Conservation (phyloP, 1,140 invertebrate genomes). For the Tenebrio molitor region DNA sequence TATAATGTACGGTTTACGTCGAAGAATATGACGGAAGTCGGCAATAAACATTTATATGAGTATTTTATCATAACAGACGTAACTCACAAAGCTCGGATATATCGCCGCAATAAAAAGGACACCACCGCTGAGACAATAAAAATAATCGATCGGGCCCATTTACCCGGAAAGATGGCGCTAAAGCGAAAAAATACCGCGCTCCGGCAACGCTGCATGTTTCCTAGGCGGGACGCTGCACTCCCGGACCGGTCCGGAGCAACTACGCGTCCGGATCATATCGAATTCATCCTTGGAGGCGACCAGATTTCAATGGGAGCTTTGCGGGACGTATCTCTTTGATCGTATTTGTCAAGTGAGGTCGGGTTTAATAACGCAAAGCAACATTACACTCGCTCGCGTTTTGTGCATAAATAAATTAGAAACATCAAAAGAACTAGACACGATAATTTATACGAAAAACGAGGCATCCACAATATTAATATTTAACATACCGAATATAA, state of each 20-base stretch:
- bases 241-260: too few species aligned
- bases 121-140: conserved; percentile 39
- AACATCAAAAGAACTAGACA: conserved; percentile 33
- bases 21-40: conserved; percentile 41
- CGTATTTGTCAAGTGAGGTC: conserved; percentile 37
- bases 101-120: conserved; percentile 38
- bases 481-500: conserved; percentile 17
- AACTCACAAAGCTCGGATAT: conserved; percentile 41
- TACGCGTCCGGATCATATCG: too few species aligned
- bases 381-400: conserved; percentile 33
- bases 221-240: not conserved
- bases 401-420: conserved; percentile 33
- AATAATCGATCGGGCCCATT: conserved; percentile 41
- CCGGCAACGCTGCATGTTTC: not conserved
- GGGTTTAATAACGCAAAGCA: conserved; percentile 30
- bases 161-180: conserved; percentile 16
- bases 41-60: conserved; percentile 45
- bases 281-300: conserved; percentile 22
- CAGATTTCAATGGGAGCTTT: conserved; percentile 22
- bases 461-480: conserved; percentile 18
- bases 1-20: conserved; percentile 30
- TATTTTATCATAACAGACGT: conserved; percentile 45
- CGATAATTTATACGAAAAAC: conserved; percentile 20
- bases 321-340: conserved; percentile 27
- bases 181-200: not conserved